Evolutionary conservation across 1,140 invertebrate species (phyloP), one percentile per base, ranked within the genome.

Genomic region (Drosophila nebulosa): DNA sequence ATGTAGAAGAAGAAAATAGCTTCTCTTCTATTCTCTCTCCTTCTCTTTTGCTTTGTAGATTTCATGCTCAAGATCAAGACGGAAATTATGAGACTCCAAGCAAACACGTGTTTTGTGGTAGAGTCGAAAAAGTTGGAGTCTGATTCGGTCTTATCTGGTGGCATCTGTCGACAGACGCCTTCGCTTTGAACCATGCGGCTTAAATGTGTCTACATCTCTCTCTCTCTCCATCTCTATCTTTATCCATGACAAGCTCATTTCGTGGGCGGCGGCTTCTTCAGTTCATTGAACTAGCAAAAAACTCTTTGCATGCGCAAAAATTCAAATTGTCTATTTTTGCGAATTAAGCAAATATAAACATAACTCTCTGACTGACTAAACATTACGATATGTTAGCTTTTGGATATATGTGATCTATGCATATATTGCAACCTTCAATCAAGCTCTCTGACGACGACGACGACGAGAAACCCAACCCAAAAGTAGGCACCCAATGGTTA

Each of bases 121-220:
- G 35, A 36, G 16, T 46, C 16, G 16, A 7, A 46, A 7, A 18
- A 18, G 18, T 7, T 64, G 14, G 50, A 36, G 58, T 71, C 64
- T 67, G 58, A 59, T 63, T 71, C 32, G 58, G 51, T 61, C 67
- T 80, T 85, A 86, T 85, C 81, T 84, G n/a, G 74, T 69, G 60
- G 26, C 78, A 86, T 86, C 81, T 88, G 77, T 56, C 78, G 81
- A 88, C 83, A 46, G 64, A 73, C 75, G 75, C 72, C 75, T 63
- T 65, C 46, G 67, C 81, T 86, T 85, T 85, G 78, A 85, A 88
- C 77, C 78, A 74, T 46, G 64, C 81, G 81, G 5, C 78, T 71
- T 74, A 51, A 59, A 64, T 30, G 46, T 64, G 32, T 46, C 35
- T 32, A 9, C 10, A 32, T 32, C 30, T 32, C 30, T 32, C 30